Percentiles rank a stretch among this genome's conserved stretches.
Conservation (phyloP, 2,797 vertebrate species). For the Dipus sagitta region DNA sequence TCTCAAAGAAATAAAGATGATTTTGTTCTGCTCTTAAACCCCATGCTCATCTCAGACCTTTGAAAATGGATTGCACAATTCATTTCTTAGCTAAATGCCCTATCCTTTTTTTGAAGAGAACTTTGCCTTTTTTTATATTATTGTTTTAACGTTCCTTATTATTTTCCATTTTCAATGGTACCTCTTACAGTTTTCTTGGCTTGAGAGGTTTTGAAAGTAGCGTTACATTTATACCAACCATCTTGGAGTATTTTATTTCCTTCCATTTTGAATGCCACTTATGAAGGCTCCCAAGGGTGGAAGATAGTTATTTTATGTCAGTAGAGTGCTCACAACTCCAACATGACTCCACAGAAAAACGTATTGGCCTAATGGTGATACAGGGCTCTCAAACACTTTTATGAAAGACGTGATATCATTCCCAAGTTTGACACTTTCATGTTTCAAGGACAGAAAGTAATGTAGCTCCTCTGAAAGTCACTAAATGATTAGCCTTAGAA, state of each 20-base stretch:
- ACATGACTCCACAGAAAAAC: constrained; percentile 3
- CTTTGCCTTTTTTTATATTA: background rate
- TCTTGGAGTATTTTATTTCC: constrained; percentile 8
- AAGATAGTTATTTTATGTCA: constrained; percentile 12
- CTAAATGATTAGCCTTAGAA: constrained; percentile 10
- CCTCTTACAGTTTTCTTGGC: background rate
- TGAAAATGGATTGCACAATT: background rate
- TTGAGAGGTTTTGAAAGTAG: background rate
- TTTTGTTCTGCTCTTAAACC: background rate
- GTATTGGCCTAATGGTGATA: constrained; percentile 14
- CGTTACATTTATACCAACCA: background rate
- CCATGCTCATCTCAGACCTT: background rate
- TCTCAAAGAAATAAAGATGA: constrained; percentile 13
- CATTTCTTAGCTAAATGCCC: background rate
- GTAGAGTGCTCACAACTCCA: background rate
- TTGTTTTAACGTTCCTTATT: background rate
- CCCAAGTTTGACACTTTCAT: constrained; percentile 9
- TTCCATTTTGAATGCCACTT: background rate
- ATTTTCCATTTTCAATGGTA: background rate
- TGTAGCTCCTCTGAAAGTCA: background rate
- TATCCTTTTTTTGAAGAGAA: background rate
- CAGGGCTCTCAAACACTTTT: background rate
- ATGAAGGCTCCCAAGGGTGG: background rate
- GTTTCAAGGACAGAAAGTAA: constrained; percentile 4
- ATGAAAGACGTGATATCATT: constrained; percentile 42